Base-by-base conservation (phyloP, 2,797 vertebrate species). In the Tragelaphus eurycerus region DNA sequence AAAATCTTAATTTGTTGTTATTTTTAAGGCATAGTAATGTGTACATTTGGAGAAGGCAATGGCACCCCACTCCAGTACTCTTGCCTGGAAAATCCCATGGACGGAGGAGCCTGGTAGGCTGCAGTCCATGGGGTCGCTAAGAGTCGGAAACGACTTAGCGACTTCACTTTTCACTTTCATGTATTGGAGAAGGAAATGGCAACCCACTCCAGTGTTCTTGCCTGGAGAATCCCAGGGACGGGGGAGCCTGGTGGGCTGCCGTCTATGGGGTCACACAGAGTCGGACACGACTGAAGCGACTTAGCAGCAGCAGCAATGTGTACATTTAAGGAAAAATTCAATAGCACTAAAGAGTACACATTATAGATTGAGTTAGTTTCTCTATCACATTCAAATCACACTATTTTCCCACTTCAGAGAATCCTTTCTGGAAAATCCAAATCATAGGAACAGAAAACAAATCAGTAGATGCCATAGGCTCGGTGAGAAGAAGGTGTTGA, bases 281-380 rank as follows among this genome's bases (percentile, higher is more conserved):
- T 48, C 7, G 46, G 46, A 48, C 46, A 48, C 10, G 7, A 48
- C 46, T 48, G 46, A 46, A 46, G 43, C 43, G 7, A 46, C 43
- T 46, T 46, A 46, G 43, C 43, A 46, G 43, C 43, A 46, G 43
- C 43, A 46, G 43, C 43, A 46, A 7, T 23, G 12, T 55, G 82
- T 34, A 67, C 48, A 82, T 64, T 88, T 79, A 84, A 71, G 64
- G 52, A 50, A 92, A 92, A 82, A 84, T 59, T 95, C 93, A 91
- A 48, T 50, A 87, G 50, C 43, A 52, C n/a, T 12, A 83, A 78
- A 78, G 8, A 31, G 1, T 54, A 91, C 54, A 27, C 25, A 14
- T 8, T 74, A 71, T 23, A 85, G 87, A 71, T 71, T 84, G 87
- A 89, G 15, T 54, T 16, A 54, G 9, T 62, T 38, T 89, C n/a